A percentile compares a stretch with the other conserved stretches of the same genome.
Conservation (phyloP, 1,140 invertebrate genomes). For the Diachasmimorpha longicaudata region DNA sequence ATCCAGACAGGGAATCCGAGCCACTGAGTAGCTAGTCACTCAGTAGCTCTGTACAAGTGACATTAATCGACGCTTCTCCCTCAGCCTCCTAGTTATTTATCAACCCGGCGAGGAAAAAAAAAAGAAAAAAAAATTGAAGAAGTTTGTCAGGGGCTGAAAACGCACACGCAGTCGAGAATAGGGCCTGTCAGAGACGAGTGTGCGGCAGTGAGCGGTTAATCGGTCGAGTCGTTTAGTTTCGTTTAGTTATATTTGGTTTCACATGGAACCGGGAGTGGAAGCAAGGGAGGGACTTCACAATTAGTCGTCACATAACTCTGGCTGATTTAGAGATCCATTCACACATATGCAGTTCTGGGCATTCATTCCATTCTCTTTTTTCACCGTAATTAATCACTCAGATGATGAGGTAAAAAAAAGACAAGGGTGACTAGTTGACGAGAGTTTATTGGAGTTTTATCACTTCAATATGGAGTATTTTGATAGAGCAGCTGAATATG, state of each 20-base stretch:
- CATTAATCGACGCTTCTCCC: constrained; percentile 32
- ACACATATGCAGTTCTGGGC: constrained; percentile 5
- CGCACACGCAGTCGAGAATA: constrained; percentile 25
- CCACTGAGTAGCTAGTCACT: not conserved
- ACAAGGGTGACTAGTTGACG: not conserved
- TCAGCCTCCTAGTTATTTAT: constrained; percentile 26
- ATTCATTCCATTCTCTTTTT: constrained; percentile 4
- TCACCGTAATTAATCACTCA: not conserved
- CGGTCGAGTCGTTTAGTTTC: constrained; percentile 52
- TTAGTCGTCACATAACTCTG: constrained; percentile 60
- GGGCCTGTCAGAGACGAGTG: constrained; percentile 8
- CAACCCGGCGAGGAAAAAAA: constrained; percentile 11
- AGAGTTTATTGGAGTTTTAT: no score
- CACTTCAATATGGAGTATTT: not conserved
- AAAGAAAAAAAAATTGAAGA: constrained; percentile 16
- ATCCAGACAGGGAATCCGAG: no score
- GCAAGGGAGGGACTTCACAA: constrained; percentile 49
- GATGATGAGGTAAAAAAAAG: not conserved
- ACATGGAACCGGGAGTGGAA: constrained; percentile 1
- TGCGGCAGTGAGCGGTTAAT: constrained; percentile 49
- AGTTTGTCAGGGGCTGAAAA: not conserved
- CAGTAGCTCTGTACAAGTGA: constrained; percentile 24
- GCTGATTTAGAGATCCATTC: constrained; percentile 50
- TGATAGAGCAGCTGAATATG: not conserved
- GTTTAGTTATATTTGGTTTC: constrained; percentile 62